Conservation (phyloP, 2,888 invertebrate genomes). For the Cantharis rufa region DNA sequence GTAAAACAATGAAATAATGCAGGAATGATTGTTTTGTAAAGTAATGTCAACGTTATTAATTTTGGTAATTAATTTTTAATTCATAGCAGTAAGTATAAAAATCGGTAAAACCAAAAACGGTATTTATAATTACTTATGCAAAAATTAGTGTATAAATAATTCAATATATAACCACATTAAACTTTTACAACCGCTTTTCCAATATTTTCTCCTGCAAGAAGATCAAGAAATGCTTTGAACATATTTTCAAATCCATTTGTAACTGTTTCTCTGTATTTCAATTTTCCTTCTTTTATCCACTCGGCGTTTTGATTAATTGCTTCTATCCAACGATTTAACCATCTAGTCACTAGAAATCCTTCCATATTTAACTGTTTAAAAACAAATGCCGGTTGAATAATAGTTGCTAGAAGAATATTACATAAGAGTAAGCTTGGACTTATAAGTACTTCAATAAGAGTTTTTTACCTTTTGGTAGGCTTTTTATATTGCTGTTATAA, state of each 20-base stretch:
- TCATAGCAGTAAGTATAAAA: neutral
- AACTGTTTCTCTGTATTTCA: conserved; percentile 70
- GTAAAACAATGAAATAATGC: neutral
- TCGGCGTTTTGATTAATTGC: conserved; percentile 66
- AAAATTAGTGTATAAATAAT: neutral
- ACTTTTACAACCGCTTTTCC: conserved; percentile 73
- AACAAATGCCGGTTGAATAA: conserved; percentile 62
- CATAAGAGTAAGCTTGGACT: neutral
- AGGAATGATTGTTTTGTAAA: neutral
- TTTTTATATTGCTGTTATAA: conserved; percentile 62
- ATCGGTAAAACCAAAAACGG: neutral
- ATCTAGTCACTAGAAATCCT: conserved; percentile 65
- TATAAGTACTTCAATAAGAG: too few relatives aligned
- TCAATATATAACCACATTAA: conserved; percentile 46
- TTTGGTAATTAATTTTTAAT: neutral
- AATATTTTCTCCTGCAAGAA: conserved; percentile 66
- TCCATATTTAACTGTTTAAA: conserved; percentile 65
- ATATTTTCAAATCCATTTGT: conserved; percentile 72
- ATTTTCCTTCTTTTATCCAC: conserved; percentile 70
- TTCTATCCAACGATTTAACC: conserved; percentile 65
- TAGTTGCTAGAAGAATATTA: conserved; percentile 45
- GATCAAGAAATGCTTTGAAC: conserved; percentile 69
- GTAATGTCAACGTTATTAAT: neutral
- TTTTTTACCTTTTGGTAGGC: conserved; percentile 56
- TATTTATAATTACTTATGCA: neutral